Conservation (phyloP, 2,113 vertebrate species). For the Cyanistes caeruleus region DNA sequence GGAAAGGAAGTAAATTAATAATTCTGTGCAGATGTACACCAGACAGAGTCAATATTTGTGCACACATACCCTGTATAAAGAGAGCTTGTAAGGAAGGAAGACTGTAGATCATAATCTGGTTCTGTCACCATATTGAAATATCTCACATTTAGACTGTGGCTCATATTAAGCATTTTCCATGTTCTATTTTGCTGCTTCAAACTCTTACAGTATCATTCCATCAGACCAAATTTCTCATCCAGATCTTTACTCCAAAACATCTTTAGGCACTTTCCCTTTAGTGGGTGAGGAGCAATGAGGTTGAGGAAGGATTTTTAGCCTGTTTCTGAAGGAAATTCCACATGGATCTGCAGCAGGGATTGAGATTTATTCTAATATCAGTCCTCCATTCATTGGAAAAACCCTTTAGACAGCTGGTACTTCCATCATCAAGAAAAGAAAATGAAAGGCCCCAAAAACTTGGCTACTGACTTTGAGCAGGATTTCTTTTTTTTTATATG, state of each 20-base stretch:
- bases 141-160: not conserved
- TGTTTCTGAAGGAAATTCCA: not conserved
- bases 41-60: not conserved
- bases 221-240: not conserved
- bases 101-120: not conserved
- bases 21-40: not conserved
- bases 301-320: not conserved
- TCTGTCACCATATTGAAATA: conserved; percentile 49
- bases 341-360: not conserved
- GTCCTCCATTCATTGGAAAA: not conserved
- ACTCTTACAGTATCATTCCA: not conserved
- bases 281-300: not conserved
- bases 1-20: not conserved
- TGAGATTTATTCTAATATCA: not conserved
- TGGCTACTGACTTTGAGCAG: not conserved
- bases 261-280: not conserved
- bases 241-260: not conserved
- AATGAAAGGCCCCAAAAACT: not conserved
- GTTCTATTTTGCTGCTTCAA: not conserved
- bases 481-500: not conserved
- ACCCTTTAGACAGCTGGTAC: not conserved
- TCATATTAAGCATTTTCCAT: not conserved
- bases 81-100: not conserved
- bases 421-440: not conserved
- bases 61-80: not conserved